Base-by-base conservation (phyloP, 2,797 vertebrate species). In the Centroberyx gerrardi region DNA sequence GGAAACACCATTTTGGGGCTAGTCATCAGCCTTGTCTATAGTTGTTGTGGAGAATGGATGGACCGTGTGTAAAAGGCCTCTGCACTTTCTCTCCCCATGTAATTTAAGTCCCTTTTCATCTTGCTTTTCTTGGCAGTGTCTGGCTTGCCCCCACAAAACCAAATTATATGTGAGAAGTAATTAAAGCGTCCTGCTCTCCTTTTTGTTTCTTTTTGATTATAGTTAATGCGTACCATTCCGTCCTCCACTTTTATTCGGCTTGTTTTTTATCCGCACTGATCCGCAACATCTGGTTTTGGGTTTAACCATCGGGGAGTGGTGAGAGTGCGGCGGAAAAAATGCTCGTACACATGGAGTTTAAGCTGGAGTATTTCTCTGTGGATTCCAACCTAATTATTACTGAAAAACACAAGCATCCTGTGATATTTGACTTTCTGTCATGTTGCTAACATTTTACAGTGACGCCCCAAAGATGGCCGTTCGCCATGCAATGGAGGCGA, bases 191-290 rank as follows among this genome's bases (percentile, higher is more conserved):
- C 82, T 83, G 90, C 89, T 85, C 86, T 91, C 86, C 68, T 92
- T 93, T 90, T 90, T 91, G 89, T 93, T 94, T 92, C 90, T 92
- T 93, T 94, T 93, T 95, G 92, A 95, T 95, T 94, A 92, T 93
- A 90, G 93, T 93, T 94, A 91, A 95, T 95, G 89, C 52, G 71
- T 89, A 87, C 91, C 92, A 92, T 94, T 92, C 94, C 79, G 14
- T 82, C 89, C 86, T 87, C 75, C 40, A 78, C 82, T 87, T 93
- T 90, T 88, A 93, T 90, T 92, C 73, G 77, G 74, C 89, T 86
- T 89, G 90, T 94, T 94, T 94, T 93, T 94, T 81, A 92, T 95
- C 89, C 87, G 67, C 76, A 27, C 89, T 91, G 83, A 94, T 94
- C 92, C 88, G 69, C 86, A 92, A 94, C 93, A 95, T 96, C 93